These are phyloP conservation scores for Peromyscus polionotus DNA, from an alignment of 2,113 vertebrate species.

Conservation along the genomic window DNA sequence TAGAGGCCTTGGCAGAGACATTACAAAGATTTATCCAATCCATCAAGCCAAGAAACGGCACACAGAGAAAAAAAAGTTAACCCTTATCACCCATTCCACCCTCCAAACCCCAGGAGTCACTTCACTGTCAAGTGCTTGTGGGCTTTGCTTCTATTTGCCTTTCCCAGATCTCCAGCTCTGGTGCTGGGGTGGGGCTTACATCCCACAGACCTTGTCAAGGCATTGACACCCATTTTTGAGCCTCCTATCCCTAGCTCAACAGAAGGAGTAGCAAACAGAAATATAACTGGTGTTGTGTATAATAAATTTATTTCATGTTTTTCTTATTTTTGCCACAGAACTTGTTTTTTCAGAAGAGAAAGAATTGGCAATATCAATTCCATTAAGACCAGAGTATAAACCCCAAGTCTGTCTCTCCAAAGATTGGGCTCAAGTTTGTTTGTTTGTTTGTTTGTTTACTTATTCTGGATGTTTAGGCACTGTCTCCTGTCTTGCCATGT, in stretches of 20 bases:
- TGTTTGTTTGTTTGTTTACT: neutral
- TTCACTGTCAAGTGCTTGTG: rapidly evolving
- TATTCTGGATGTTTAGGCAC: neutral
- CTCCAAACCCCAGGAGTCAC: neutral
- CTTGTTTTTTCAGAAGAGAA: neutral
- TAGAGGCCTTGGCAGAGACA: neutral
- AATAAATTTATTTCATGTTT: neutral
- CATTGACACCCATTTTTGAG: neutral
- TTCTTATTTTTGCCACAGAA: neutral
- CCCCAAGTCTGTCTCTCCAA: neutral
- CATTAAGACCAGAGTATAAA: neutral
- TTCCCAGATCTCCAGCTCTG: neutral
- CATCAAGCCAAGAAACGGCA: slow-evolving; percentile 4
- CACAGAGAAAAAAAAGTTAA: neutral
- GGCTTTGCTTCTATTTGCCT: neutral
- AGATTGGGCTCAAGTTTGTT: neutral
- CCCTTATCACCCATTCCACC: rapidly evolving
- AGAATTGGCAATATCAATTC: neutral
- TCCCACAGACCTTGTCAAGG: neutral
- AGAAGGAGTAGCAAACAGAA: neutral
- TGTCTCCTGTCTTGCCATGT: neutral
- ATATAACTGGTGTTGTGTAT: neutral
- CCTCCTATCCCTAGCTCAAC: neutral
- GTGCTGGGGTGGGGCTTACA: no score
- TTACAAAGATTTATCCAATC: neutral